phyloP scores from a whole-genome alignment of 2,797 vertebrate species.

The Florisuga fusca region DNA sequence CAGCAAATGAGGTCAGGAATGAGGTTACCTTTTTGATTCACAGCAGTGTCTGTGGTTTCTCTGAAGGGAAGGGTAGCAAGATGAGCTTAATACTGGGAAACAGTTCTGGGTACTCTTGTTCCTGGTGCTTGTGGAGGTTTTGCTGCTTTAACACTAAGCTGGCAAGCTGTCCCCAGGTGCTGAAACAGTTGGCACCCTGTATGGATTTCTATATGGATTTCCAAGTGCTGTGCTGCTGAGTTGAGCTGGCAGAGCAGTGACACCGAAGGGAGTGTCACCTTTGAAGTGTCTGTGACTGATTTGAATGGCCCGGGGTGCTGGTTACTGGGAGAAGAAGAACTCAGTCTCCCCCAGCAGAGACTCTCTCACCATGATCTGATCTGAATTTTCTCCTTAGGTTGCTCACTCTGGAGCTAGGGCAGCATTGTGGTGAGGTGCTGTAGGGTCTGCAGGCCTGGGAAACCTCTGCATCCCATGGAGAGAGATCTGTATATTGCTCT shows the following conservation, averaged over 20 bases:
- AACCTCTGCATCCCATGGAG: accelerated
- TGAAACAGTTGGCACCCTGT: not conserved
- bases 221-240: not conserved
- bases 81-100: not conserved
- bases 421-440: accelerated
- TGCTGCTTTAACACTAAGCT: not conserved
- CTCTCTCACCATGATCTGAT: not conserved
- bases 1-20: not conserved
- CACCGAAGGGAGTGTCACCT: not conserved
- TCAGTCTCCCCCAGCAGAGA: not conserved
- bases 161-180: not conserved
- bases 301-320: not conserved
- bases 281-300: not conserved
- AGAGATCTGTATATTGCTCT: not conserved
- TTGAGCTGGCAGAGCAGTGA: not conserved
- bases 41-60: not conserved
- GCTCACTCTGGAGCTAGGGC: not conserved
- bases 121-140: not conserved
- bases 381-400: not conserved
- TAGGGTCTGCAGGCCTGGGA: not conserved
- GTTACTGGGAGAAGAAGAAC: not conserved
- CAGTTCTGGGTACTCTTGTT: not conserved
- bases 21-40: not conserved
- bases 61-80: not conserved
- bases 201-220: not conserved